phyloP scores from a whole-genome alignment of 2,797 vertebrate genomes.

The Lutjanus argentimaculatus region DNA sequence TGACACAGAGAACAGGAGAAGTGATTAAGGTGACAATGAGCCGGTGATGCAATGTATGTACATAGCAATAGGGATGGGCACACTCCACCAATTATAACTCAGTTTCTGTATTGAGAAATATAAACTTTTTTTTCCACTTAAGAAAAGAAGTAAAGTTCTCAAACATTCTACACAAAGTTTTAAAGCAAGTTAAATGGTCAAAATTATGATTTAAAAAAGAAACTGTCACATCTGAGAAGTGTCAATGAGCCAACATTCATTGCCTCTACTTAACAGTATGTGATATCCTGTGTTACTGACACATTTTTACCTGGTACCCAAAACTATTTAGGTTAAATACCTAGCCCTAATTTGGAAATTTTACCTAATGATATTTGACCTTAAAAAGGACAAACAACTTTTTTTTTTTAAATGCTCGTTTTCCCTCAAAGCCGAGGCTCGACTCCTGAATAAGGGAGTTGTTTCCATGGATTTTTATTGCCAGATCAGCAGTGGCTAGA shows the following conservation, averaged over 20 bases:
- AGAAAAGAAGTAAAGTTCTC: background rate
- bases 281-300: background rate
- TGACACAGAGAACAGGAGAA: conserved; percentile 3
- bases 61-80: background rate
- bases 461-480: background rate
- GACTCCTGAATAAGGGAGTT: background rate
- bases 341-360: background rate
- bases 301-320: background rate
- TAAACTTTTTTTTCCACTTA: background rate
- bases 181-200: background rate
- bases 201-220: background rate
- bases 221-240: background rate
- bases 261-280: no score
- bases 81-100: background rate
- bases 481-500: background rate
- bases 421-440: background rate
- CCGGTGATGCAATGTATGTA: no score
- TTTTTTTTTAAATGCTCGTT: accelerated
- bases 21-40: background rate
- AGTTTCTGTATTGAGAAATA: background rate
- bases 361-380: background rate
- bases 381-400: background rate
- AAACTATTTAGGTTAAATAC: background rate
- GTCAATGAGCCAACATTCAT: background rate
- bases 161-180: conserved; percentile 1